phyloP scores from a whole-genome alignment of 1,140 invertebrate genomes.

The Andrena cerasifolii region DNA sequence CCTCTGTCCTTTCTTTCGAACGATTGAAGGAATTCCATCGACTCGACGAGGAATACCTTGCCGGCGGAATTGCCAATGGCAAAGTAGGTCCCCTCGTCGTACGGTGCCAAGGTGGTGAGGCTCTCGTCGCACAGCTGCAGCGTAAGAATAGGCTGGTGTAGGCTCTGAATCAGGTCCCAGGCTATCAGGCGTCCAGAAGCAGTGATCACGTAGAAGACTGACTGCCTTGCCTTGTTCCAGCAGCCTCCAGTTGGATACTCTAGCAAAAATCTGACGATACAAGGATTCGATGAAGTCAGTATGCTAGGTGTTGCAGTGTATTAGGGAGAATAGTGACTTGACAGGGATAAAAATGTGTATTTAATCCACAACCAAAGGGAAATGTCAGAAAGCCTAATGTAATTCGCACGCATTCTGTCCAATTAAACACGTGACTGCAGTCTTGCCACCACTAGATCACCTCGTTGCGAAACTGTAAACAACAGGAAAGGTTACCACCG shows the following conservation, averaged over 20 bases:
- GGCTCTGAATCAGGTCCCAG: conserved; percentile 93
- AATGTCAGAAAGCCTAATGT: too few relatives aligned
- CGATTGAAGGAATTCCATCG: conserved; percentile 90
- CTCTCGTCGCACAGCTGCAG: conserved; percentile 88
- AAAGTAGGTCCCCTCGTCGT: conserved; percentile 85
- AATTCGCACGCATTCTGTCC: too few relatives aligned
- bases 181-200: conserved; percentile 91
- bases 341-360: too few relatives aligned
- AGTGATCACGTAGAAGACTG: conserved; percentile 75
- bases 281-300: neutral
- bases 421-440: too few relatives aligned
- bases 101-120: conserved; percentile 83
- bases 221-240: conserved; percentile 90
- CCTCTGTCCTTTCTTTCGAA: conserved; percentile 93
- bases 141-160: conserved; percentile 90
- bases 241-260: conserved; percentile 88
- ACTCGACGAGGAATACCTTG: conserved; percentile 91
- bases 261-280: conserved; percentile 17
- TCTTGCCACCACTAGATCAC: too few relatives aligned
- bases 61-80: conserved; percentile 92
- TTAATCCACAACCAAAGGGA: too few relatives aligned
- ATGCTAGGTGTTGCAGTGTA: neutral
- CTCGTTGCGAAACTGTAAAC: too few relatives aligned
- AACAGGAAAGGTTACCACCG: neutral
- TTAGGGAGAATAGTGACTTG: too few relatives aligned